These are phyloP conservation scores for Leptopilina clavipes DNA, from an alignment of 1,140 invertebrate species.

Conservation along the genomic window DNA sequence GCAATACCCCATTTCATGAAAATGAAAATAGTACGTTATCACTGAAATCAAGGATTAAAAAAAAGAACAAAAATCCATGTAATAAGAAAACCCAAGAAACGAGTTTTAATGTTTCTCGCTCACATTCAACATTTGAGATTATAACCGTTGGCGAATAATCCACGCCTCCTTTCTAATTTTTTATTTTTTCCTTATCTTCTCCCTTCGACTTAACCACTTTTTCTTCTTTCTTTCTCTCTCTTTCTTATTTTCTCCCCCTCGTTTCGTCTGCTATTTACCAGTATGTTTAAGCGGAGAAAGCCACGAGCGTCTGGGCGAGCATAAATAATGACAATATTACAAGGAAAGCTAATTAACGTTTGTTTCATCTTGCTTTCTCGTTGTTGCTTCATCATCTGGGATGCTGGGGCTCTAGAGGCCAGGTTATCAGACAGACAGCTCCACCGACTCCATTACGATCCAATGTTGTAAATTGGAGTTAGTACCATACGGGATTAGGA, in stretches of 20 bases:
- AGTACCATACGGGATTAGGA: constrained; percentile 53
- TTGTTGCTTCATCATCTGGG: constrained; percentile 45
- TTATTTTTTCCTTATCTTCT: not conserved
- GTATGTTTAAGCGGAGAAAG: constrained; percentile 11
- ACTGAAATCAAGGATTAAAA: not conserved
- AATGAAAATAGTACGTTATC: not conserved
- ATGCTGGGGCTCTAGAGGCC: constrained; percentile 11
- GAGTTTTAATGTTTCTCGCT: constrained; percentile 24
- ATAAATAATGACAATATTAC: constrained; percentile 51
- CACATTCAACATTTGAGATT: constrained; percentile 27
- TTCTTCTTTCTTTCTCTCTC: not conserved
- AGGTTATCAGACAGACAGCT: constrained; percentile 3
- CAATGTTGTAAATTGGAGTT: constrained; percentile 54
- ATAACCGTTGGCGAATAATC: constrained; percentile 11
- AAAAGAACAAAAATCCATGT: constrained; percentile 32
- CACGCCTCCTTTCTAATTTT: not conserved
- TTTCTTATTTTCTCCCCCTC: not conserved
- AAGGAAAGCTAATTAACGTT: constrained; percentile 50
- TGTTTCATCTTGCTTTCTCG: constrained; percentile 44
- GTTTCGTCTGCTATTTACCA: constrained; percentile 9
- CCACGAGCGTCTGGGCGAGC: not conserved
- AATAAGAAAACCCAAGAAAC: not conserved
- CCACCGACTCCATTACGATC: constrained; percentile 45
- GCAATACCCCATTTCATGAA: not conserved
- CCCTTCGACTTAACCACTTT: not conserved